Base-by-base conservation (phyloP, 2,113 vertebrate species). In the Hyperopisus bebe region DNA sequence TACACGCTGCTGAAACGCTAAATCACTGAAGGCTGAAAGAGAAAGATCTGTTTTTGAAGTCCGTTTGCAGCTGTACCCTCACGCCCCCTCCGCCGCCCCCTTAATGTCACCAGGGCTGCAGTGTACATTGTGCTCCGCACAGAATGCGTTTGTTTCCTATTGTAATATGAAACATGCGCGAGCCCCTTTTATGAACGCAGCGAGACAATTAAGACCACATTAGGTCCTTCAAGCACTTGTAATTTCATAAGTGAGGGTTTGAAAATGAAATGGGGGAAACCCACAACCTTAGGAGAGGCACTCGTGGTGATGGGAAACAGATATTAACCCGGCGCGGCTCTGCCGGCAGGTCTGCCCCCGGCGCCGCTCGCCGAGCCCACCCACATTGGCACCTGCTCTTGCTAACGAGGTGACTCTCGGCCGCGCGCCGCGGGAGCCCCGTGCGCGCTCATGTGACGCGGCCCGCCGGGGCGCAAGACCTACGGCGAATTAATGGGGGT, bases 141-240 rank as follows among this genome's bases (percentile, higher is more conserved):
- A 92, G 31, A 91, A 90, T 91, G 90, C 92, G 83, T 90, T 93
- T 48, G 89, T 90, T 93, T 93, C 90, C 92, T 91, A 94, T 96
- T 96, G 94, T 96, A 94, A 95, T 94, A 91, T 93, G 93, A 95
- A 96, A 95, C 94, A 95, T 92, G 94, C 95, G 94, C 90, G 90
- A 94, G 93, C 89, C 62, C 90, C 92, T 93, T 92, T 94, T 95
- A 93, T 95, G 93, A 93, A 93, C 89, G 93, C 92, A 92, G 92
- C 89, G 88, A 94, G 90, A 96, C 95, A 96, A 96, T 96, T 96
- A 95, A 95, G 95, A 94, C 94, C 95, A 95, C 94, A 96, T 96
- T 96, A 96, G 96, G 96, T 96, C 95, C 95, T 96, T 95, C 93
- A 91, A 96, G 95, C 95, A 92, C 95, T 96, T 94, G 95, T 96